Evolutionary conservation across 2,113 vertebrate species (phyloP), one percentile per base, ranked within the genome.

Genomic region (Brachyistius frenatus): DNA sequence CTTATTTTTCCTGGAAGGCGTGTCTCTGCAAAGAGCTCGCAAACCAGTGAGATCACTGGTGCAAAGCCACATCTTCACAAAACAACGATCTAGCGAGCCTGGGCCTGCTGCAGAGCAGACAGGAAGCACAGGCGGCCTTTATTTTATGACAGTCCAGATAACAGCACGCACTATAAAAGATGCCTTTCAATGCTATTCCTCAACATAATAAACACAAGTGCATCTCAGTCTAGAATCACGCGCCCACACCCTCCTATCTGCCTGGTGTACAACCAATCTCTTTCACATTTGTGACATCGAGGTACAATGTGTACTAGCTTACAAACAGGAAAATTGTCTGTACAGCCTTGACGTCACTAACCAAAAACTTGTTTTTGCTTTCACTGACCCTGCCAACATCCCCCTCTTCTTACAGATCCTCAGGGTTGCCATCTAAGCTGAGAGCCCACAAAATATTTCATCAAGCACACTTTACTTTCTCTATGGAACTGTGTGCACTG

Each of bases 1-100:
- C 77, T 78, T 31, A 49, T 72, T 83, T 86, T 88, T 83, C 67
- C 67, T 62, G 15, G 53, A 87, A 87, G 82, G 75, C 53, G 13
- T 77, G 73, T 66, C 67, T 55, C 66, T 76, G 76, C 78, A 64
- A 53, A 74, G 47, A 79, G 67, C 56, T 66, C 44, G 68, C 53
- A 75, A 83, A 73, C 65, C 61, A 80, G 67, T 81, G 71, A 87
- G 63, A 76, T 86, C 84, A 78, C 66, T 84, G 49, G 46, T 31
- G 46, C 66, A 74, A 78, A 73, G 73, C 75, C 41, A 37, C 14
- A 0, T 61, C 35, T 80, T 71, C 35, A 58, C 54, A 76, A 84
- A 70, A 66, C 52, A 81, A 60, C 76, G 47, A 81, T 78, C 60
- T 35, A 76, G 64, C 57, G 11, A 84, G 84, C 44, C 65, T 4